Evolutionary conservation across 1,140 invertebrate species (phyloP).

Genomic region (Microplitis demolitor): DNA sequence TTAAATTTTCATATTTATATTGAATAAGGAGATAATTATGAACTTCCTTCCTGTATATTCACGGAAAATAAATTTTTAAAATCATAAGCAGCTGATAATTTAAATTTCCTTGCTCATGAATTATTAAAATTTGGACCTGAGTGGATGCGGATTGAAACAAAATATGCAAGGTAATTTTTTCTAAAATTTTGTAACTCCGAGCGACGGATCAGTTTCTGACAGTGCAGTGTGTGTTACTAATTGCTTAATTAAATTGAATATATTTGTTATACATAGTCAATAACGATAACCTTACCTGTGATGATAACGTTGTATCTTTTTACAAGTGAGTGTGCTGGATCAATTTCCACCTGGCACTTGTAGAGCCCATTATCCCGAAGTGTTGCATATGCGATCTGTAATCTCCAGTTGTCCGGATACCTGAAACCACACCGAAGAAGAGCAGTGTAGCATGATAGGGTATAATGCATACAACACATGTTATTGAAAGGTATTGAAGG

Average conservation of each 20-base stretch:
- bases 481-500: neutral
- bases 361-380: conserved; percentile 77
- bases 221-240: neutral
- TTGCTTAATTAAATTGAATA: neutral
- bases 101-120: too few relatives aligned
- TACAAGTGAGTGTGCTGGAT: conserved; percentile 67
- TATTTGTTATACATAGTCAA: neutral
- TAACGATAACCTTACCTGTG: conserved; percentile 48
- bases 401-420: conserved; percentile 82
- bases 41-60: too few relatives aligned
- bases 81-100: too few relatives aligned
- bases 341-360: conserved; percentile 85
- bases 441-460: conserved; percentile 3
- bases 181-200: neutral
- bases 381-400: conserved; percentile 77
- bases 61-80: too few relatives aligned
- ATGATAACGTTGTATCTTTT: conserved; percentile 56
- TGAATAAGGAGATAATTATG: too few relatives aligned
- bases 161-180: neutral
- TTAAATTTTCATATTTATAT: too few relatives aligned
- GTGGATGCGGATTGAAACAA: too few relatives aligned
- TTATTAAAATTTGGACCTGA: too few relatives aligned
- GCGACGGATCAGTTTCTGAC: too few relatives aligned
- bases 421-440: conserved; percentile 38
- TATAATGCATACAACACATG: neutral